phyloP scores from a whole-genome alignment of 2,888 invertebrate genomes.

The Pseudanteris insignis region DNA sequence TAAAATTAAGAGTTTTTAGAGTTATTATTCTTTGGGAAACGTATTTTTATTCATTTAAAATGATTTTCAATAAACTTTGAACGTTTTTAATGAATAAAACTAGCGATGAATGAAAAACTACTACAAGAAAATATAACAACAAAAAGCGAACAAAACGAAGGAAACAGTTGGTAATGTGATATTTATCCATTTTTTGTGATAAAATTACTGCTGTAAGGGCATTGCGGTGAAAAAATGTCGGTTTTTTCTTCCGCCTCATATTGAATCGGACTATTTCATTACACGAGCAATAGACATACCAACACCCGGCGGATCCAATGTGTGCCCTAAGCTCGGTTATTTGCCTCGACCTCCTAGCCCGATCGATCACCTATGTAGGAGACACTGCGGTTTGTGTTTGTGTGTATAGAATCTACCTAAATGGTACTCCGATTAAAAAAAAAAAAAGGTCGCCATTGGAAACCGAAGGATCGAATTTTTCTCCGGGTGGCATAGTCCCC shows the following conservation, averaged over 20 bases:
- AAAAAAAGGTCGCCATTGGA: conserved; percentile 1
- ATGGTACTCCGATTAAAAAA: conserved; percentile 21
- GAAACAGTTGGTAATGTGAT: too few species aligned
- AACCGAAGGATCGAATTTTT: neutral
- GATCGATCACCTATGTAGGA: conserved; percentile 42
- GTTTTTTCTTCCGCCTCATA: conserved; percentile 5
- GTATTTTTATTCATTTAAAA: too few species aligned
- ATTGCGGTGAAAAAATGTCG: too few species aligned
- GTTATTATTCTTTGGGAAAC: too few species aligned
- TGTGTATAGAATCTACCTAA: conserved; percentile 23
- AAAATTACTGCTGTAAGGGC: too few species aligned
- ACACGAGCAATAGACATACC: conserved; percentile 34
- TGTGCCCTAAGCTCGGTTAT: conserved; percentile 35
- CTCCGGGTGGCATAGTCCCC: neutral
- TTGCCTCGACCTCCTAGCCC: conserved; percentile 41
- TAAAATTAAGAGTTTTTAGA: too few species aligned
- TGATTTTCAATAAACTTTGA: too few species aligned
- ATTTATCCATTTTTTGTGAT: too few species aligned
- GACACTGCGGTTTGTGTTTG: conserved; percentile 33
- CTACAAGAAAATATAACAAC: too few species aligned
- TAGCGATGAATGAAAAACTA: too few species aligned
- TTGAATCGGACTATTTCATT: conserved; percentile 36
- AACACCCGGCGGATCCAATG: conserved; percentile 23
- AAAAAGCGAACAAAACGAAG: too few species aligned
- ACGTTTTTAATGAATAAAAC: too few species aligned